Base-by-base conservation (phyloP, 2,888 invertebrate species). In the Amblyjoppa proteus region DNA sequence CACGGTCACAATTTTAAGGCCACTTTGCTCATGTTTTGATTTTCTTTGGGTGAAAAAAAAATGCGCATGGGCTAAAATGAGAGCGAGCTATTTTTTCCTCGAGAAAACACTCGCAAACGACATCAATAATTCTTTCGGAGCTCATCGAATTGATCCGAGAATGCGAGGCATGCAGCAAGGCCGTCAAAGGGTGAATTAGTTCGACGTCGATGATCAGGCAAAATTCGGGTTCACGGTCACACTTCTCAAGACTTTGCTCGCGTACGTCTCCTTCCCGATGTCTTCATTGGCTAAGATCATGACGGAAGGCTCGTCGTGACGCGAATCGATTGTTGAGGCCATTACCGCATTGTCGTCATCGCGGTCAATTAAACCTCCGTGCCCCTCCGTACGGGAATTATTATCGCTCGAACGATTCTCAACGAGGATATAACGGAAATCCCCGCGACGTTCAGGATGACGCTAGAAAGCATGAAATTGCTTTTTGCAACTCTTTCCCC, bases 271-370 rank as follows among this genome's bases (percentile, higher is more conserved):
- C 7, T n/a, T 20, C 69, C 11, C 81, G 34, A 49, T 75, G 28
- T 25, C 66, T 58, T 56, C 34, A 31, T 79, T 34, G 25, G 7
- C 3, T 16, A 38, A 5, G 66, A 80, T 74, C 74, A 70, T 45
- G 49, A 73, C 68, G 80, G 71, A 82, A 53, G 80, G 41, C 79
- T 49, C 61, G 28, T 3, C 31, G 64, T 76, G 83, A 83, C 79
- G 82, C 80, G 79, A 85, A 85, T 85, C 82, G 82, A 85, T 85
- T 80, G 83, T 82, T 49, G 58, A 73, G 76, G 85, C 85, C 79
- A 80, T 85, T 85, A 75, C 66, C 79, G 82, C 77, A 86, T 81
- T 86, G 83, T 83, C 85, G 83, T 83, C 85, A 81, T 77, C 77
- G 77, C 76, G n/a, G 80, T 74, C 83, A 83, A 86, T 86, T 80